Conservation (phyloP, 2,797 vertebrate genomes). For the Trachops cirrhosus region DNA sequence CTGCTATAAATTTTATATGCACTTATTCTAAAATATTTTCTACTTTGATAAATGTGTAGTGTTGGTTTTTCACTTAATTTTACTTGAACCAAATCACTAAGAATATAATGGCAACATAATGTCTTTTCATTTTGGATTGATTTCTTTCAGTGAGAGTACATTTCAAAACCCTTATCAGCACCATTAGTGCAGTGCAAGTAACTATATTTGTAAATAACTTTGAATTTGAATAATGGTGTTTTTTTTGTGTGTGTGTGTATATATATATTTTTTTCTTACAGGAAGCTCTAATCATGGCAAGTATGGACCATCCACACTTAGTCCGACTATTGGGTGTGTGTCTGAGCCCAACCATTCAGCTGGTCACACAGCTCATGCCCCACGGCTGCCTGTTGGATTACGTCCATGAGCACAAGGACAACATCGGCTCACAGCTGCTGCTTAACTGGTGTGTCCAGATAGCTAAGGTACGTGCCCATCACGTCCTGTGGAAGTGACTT, state of each 20-base stretch:
- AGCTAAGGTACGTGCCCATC: slow-evolving; percentile 90
- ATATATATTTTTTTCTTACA: slow-evolving; percentile 73
- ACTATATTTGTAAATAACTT: not conserved
- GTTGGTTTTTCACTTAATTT: slow-evolving; percentile 1
- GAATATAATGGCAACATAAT: not conserved
- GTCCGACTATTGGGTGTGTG: slow-evolving; percentile 95
- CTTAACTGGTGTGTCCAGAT: slow-evolving; percentile 99
- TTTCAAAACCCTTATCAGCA: not conserved
- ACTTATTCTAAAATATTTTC: not conserved
- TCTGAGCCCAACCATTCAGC: slow-evolving; percentile 96
- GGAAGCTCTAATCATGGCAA: slow-evolving; percentile 99
- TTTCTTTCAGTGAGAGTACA: not conserved
- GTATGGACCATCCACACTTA: slow-evolving; percentile 97
- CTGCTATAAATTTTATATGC: not conserved
- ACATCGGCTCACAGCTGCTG: slow-evolving; percentile 97
- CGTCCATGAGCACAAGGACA: slow-evolving; percentile 97
- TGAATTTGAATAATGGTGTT: not conserved
- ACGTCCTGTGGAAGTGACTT: not conserved
- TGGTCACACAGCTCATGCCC: slow-evolving; percentile 98
- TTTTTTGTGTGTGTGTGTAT: accelerated
- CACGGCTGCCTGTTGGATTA: slow-evolving; percentile 97
- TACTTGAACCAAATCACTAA: not conserved
- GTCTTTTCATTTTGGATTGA: not conserved
- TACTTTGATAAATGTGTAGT: not conserved
- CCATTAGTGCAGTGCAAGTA: not conserved